Base-by-base conservation (phyloP, 2,797 vertebrate genomes). In the Mormyrops attenuatus region DNA sequence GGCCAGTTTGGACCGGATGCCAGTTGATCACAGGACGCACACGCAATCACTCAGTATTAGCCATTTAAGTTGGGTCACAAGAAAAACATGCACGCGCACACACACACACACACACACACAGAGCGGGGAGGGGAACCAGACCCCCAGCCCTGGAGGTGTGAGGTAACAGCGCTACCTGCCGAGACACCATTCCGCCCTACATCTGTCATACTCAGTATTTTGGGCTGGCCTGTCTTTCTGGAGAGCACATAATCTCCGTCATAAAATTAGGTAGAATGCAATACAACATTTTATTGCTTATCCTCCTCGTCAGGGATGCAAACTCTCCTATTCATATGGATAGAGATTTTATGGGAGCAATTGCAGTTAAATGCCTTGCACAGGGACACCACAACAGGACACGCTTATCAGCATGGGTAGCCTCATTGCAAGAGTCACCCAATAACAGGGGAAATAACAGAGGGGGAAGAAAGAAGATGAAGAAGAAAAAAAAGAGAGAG, bases 251-350 rank as follows among this genome's bases (percentile, higher is more conserved):
- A 44, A 44, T 82, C 77, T 47, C 77, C 6, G 20, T 82, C 20
- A 82, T 47, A 82, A 82, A 82, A 82, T 82, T 47, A 82, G 77
- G 41, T 2, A 22, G 41, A 82, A 82, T 82, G 77, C 41, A 82
- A 82, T 82, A 82, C 77, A 82, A 47, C 77, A 82, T 82, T 82
- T 82, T 82, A 47, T 82, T 47, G 77, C 41, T 82, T 47, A 47
- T 44, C 77, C 41, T 82, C 15, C 3, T 47, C 38, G 41, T 20
- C 77, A 22, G 38, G 41, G 77, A 82, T 47, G 20, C 41, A 82
- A 47, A 82, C 77, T 47, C 77, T 82, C 77, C 77, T n/a, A 47
- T 47, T 82, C 77, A 82, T 82, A 47, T 4, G 41, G 77, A 47
- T 82, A 20, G 77, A 44, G 8, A 82, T 82, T 82, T 82, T 82